Conservation (phyloP, 2,888 invertebrate genomes). For the Cephus pulcher region DNA sequence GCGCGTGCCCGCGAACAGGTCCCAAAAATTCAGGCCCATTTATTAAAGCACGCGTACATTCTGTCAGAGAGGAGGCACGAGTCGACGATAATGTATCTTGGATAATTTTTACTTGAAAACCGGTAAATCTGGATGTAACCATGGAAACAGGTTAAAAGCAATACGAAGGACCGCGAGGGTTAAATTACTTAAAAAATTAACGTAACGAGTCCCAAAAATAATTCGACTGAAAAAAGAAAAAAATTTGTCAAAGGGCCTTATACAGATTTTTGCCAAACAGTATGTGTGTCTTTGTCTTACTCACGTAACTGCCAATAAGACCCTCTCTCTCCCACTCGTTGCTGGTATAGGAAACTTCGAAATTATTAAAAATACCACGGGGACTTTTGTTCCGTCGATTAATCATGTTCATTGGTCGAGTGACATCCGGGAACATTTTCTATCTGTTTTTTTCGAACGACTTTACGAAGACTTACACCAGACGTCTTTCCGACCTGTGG, state of each 20-base stretch:
- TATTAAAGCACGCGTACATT: neutral
- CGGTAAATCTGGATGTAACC: neutral
- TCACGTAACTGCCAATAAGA: neutral
- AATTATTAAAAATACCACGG: no score
- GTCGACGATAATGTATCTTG: neutral
- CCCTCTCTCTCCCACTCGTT: neutral
- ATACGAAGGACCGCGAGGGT: neutral
- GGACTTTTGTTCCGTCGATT: no score
- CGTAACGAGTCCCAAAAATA: neutral
- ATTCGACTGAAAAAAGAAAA: neutral
- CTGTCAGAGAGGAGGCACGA: neutral
- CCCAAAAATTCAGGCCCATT: neutral
- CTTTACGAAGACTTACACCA: neutral
- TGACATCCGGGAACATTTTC: neutral
- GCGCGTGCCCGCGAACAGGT: constrained; percentile 5
- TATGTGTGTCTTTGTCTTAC: neutral
- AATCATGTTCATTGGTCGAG: no score
- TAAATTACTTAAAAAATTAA: neutral
- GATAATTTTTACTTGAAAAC: neutral
- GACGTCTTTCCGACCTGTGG: neutral
- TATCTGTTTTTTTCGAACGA: neutral
- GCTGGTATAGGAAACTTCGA: no score
- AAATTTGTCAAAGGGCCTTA: neutral
- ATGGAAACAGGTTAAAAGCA: neutral
- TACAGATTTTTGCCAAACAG: neutral